A percentile compares a stretch with the other conserved stretches of the same genome.
Conservation (phyloP, 2,797 vertebrate genomes). For the Perodicticus potto region DNA sequence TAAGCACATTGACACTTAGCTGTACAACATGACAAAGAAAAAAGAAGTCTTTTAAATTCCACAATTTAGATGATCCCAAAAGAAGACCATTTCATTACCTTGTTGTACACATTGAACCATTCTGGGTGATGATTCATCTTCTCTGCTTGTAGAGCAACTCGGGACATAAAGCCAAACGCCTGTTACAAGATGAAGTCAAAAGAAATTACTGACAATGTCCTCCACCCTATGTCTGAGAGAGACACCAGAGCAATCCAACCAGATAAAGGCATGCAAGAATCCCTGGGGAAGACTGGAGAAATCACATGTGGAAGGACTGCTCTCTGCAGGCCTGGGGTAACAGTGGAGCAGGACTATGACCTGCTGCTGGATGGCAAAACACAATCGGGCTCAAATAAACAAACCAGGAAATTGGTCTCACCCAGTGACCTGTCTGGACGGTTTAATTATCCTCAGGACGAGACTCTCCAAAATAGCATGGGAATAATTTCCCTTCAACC, state of each 20-base stretch:
- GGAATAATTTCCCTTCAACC: conserved; percentile 66
- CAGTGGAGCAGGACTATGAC: conserved; percentile 14
- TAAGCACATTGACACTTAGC: conserved; percentile 7
- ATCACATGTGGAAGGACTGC: background rate
- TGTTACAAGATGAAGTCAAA: conserved; percentile 81
- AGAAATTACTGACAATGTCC: conserved; percentile 15
- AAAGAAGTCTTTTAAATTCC: background rate
- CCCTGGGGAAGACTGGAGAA: background rate
- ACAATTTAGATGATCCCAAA: background rate
- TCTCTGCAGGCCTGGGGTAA: conserved; percentile 2
- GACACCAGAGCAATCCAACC: background rate
- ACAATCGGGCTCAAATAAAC: conserved; percentile 77
- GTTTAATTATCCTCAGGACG: conserved; percentile 70
- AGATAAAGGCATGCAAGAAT: background rate
- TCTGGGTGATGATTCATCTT: conserved; percentile 99
- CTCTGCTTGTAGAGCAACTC: conserved; percentile 96
- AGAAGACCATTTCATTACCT: conserved; percentile 90
- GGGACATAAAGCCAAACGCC: conserved; percentile 99
- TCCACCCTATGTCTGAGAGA: background rate
- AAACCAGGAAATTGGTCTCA: conserved; percentile 80
- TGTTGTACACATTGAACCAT: conserved; percentile 99
- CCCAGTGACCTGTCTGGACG: conserved; percentile 79
- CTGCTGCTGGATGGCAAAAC: conserved; percentile 43
- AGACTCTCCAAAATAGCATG: conserved; percentile 57
- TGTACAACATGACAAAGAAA: conserved; percentile 3